phyloP scores from a whole-genome alignment of 2,888 invertebrate genomes.

The Emesis castigata region DNA sequence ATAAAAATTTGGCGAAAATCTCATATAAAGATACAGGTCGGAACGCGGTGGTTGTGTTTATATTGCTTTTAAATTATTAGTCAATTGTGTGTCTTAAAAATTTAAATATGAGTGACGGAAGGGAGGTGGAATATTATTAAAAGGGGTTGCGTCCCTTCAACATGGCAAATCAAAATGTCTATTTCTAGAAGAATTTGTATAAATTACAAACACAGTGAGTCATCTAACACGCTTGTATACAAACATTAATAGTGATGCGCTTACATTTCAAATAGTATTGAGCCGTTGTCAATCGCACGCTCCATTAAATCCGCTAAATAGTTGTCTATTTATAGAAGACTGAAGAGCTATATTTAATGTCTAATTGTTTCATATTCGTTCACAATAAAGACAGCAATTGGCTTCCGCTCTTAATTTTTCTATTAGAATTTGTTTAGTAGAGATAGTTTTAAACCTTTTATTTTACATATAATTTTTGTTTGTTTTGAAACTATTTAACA shows the following conservation, averaged over 20 bases:
- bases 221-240: conserved; percentile 65
- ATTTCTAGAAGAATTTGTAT: conserved; percentile 46
- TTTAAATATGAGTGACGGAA: no score
- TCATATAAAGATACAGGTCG: no score
- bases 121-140: no score
- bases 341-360: neutral
- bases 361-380: neutral
- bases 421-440: neutral
- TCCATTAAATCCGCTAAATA: neutral
- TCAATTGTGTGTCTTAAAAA: no score
- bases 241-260: conserved; percentile 55
- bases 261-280: conserved; percentile 59
- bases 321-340: neutral
- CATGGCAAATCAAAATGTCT: neutral
- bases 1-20: no score
- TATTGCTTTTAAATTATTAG: no score
- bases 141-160: no score
- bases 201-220: conserved; percentile 81
- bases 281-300: conserved; percentile 44
- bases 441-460: no score
- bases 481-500: no score
- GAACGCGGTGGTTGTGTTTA: no score
- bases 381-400: neutral
- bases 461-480: no score
- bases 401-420: neutral